These are phyloP conservation scores for Labeo calbasu DNA, from an alignment of 2,797 vertebrate genomes.

Conservation along the genomic window DNA sequence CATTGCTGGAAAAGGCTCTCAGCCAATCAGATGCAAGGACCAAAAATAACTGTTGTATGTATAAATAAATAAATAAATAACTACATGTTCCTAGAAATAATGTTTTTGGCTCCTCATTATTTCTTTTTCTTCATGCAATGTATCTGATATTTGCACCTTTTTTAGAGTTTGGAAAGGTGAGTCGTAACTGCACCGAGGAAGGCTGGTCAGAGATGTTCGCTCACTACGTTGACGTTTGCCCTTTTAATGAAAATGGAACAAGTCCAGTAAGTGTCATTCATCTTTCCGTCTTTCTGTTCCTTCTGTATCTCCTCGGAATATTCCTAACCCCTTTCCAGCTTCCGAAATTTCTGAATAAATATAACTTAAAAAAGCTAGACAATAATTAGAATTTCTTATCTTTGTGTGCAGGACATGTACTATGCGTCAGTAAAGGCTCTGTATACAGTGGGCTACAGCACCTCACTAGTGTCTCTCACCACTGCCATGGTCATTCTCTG, in stretches of 20 bases:
- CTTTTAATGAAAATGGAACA: conserved; percentile 83
- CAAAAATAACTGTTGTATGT: too few relatives aligned
- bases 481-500: conserved; percentile 98
- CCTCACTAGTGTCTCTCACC: conserved; percentile 94
- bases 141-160: neutral
- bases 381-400: neutral
- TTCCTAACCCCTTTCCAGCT: neutral
- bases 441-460: conserved; percentile 98
- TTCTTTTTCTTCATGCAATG: neutral
- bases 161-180: conserved; percentile 84
- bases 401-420: conserved; percentile 83
- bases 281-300: neutral
- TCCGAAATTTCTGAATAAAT: neutral
- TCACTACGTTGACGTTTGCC: conserved; percentile 91
- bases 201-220: conserved; percentile 95
- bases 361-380: neutral
- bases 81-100: neutral
- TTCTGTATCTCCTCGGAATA: neutral
- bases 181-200: conserved; percentile 91
- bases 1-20: too few relatives aligned
- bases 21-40: too few relatives aligned
- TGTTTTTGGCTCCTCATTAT: neutral
- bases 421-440: conserved; percentile 93
- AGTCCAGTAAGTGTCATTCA: conserved; percentile 67
- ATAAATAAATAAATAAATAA: too few relatives aligned